Conservation (phyloP, 2,888 invertebrate species). For the Zootermopsis nevadensis region DNA sequence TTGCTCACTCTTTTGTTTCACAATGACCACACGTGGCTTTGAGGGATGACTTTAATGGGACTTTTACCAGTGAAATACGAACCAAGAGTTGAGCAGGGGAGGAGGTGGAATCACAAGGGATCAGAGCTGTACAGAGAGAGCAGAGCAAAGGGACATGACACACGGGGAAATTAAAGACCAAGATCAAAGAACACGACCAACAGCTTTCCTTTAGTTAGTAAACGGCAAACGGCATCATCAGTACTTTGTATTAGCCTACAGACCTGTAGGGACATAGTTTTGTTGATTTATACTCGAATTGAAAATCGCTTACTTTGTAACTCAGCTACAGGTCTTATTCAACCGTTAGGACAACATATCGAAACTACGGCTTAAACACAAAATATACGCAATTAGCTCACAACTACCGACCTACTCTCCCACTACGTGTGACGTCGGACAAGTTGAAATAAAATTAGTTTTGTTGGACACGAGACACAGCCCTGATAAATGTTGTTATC, state of each 20-base stretch:
- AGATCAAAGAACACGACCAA: slow-evolving; percentile 27
- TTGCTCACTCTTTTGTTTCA: background rate
- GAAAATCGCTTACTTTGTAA: background rate
- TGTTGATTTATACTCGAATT: background rate
- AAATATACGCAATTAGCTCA: no score
- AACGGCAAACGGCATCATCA: slow-evolving; percentile 1
- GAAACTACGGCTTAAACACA: no score
- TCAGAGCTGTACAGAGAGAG: background rate
- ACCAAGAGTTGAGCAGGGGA: background rate
- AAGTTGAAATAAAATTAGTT: no score
- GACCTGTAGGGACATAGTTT: background rate
- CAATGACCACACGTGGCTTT: slow-evolving; percentile 1
- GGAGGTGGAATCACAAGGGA: slow-evolving; percentile 16
- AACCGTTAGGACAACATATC: background rate
- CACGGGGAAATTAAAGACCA: slow-evolving; percentile 33
- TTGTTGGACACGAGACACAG: no score
- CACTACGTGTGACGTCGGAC: no score
- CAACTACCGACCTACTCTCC: no score
- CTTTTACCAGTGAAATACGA: slow-evolving; percentile 10
- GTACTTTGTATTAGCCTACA: background rate
- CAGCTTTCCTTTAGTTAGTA: slow-evolving; percentile 17
- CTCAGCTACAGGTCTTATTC: background rate
- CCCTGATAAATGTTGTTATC: no score
- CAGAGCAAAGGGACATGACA: background rate
- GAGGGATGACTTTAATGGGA: slow-evolving; percentile 21